Evolutionary conservation across 2,888 invertebrate species (phyloP).

Genomic region (Hybos culiciformis): DNA sequence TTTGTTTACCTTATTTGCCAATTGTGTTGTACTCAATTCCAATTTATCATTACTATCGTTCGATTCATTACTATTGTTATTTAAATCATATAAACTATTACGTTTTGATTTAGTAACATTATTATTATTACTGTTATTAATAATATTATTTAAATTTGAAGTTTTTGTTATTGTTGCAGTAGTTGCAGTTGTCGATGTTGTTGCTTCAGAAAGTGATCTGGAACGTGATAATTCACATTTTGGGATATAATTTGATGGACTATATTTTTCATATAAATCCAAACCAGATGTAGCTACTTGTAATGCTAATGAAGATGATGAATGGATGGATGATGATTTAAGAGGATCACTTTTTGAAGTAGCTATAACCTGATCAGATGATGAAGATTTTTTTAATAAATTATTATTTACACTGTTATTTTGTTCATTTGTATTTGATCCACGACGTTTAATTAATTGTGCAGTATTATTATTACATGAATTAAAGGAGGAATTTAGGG

Average conservation of each 20-base stretch:
- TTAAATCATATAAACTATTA: slow-evolving; percentile 13
- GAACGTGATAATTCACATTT: slow-evolving; percentile 37
- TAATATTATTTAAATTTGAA: slow-evolving; percentile 8
- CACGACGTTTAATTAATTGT: too few species aligned
- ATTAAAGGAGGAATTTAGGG: not conserved
- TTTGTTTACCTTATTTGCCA: slow-evolving; percentile 13
- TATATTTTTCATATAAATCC: slow-evolving; percentile 61
- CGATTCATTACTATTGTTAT: slow-evolving; percentile 6
- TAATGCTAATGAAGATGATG: slow-evolving; percentile 38
- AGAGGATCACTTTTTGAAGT: slow-evolving; percentile 12
- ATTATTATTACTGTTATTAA: slow-evolving; percentile 7
- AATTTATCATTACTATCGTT: slow-evolving; percentile 5
- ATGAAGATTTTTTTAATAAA: slow-evolving; percentile 9
- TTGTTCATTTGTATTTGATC: not conserved
- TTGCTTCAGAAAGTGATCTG: slow-evolving; percentile 33
- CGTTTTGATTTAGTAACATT: slow-evolving; percentile 11
- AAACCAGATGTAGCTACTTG: slow-evolving; percentile 46
- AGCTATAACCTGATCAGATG: slow-evolving; percentile 12
- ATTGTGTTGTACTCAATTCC: slow-evolving; percentile 11
- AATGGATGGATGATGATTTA: slow-evolving; percentile 29
- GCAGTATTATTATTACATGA: not conserved
- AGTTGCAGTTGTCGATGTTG: slow-evolving; percentile 14
- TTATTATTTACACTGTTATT: not conserved
- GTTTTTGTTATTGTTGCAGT: slow-evolving; percentile 10
- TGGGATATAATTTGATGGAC: slow-evolving; percentile 60